These are phyloP conservation scores for Anguilla megastoma DNA, from an alignment of 2,797 vertebrate genomes.

Conservation along the genomic window DNA sequence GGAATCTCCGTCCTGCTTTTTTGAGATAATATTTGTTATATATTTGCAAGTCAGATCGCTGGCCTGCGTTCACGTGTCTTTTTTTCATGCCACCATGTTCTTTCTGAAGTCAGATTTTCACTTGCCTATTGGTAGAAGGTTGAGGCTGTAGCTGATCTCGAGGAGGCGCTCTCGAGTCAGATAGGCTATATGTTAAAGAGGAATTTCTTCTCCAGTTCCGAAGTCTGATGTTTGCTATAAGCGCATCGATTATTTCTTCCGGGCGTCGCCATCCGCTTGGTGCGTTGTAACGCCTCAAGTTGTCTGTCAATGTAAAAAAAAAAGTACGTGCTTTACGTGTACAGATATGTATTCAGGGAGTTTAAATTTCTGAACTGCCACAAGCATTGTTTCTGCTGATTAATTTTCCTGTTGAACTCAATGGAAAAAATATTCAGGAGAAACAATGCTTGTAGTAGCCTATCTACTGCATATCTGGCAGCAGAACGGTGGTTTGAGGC, in stretches of 20 bases:
- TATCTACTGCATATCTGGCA: too few relatives aligned
- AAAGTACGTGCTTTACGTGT: not conserved
- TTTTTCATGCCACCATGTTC: slow-evolving; percentile 96
- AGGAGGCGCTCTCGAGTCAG: slow-evolving; percentile 88
- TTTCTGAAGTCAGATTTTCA: slow-evolving; percentile 97
- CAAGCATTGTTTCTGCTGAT: not conserved
- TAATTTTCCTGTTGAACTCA: too few relatives aligned
- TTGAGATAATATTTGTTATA: too few relatives aligned
- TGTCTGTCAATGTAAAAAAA: not conserved
- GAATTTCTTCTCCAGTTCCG: slow-evolving; percentile 94
- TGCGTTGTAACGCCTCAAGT: not conserved
- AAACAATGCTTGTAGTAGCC: too few relatives aligned
- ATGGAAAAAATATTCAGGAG: too few relatives aligned
- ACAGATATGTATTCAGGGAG: not conserved
- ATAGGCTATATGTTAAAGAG: slow-evolving; percentile 88
- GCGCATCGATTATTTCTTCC: slow-evolving; percentile 87
- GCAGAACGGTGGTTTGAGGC: too few relatives aligned
- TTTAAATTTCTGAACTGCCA: not conserved
- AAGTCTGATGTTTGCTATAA: slow-evolving; percentile 91
- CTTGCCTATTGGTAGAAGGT: slow-evolving; percentile 86
- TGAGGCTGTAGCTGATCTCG: slow-evolving; percentile 88
- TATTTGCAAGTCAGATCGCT: not conserved
- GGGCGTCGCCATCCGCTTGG: not conserved
- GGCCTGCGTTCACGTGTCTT: slow-evolving; percentile 80
- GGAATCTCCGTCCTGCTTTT: too few relatives aligned